Evolutionary conservation across 2,888 invertebrate genomes (phyloP).

Genomic region (Pristionchus arcanus): DNA sequence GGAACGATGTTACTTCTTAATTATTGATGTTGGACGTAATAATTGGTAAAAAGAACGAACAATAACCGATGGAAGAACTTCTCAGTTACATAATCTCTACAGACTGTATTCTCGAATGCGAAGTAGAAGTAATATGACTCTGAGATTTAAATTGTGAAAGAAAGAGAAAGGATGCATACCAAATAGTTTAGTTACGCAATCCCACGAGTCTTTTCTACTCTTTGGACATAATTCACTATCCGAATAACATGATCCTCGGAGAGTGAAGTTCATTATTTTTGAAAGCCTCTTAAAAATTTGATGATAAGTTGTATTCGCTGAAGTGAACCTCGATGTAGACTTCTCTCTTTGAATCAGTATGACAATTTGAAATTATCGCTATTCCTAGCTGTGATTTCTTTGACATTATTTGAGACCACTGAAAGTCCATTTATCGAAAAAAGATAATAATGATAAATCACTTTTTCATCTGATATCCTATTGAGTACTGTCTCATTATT

Average conservation of each 20-base stretch:
- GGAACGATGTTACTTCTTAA: not conserved
- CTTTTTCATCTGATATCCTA: not conserved
- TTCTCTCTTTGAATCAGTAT: not conserved
- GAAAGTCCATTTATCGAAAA: not conserved
- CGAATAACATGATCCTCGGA: not conserved
- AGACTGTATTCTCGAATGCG: not conserved
- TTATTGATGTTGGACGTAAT: not conserved
- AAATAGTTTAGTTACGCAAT: not conserved
- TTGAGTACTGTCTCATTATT: not conserved
- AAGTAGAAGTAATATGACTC: not conserved
- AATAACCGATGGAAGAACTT: constrained; percentile 7
- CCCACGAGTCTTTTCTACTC: not conserved
- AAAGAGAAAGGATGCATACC: not conserved
- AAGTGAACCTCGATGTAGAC: not conserved
- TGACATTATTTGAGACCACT: not conserved
- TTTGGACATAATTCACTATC: not conserved
- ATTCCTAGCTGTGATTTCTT: not conserved
- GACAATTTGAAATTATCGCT: not conserved
- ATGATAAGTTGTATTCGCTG: not conserved
- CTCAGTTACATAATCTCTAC: not conserved
- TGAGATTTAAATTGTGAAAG: not conserved
- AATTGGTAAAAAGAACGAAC: not conserved
- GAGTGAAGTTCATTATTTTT: not conserved
- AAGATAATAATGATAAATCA: not conserved
- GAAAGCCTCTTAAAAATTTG: not conserved